A percentile compares a stretch with the other conserved stretches of the same genome.
Evolutionary conservation across 2,797 vertebrate genomes (phyloP).

Genomic region (Rhabdophis nuchalis): DNA sequence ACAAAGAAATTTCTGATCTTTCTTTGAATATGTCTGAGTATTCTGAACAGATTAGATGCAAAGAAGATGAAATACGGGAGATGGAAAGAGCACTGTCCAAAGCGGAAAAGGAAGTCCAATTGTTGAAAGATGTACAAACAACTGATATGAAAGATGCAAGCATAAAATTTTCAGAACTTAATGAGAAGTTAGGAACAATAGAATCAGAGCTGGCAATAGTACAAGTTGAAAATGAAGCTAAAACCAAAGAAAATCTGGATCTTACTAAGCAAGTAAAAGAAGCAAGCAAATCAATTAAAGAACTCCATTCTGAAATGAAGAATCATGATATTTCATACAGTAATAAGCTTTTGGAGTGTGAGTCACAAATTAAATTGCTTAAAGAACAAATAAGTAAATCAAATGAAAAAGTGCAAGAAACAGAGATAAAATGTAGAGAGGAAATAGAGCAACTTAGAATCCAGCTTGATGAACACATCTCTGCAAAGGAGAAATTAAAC

Average conservation of each 20-base stretch:
- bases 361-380: slow-evolving; percentile 73
- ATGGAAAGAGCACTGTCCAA: slow-evolving; percentile 75
- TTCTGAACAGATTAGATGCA: slow-evolving; percentile 78
- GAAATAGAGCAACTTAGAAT: slow-evolving; percentile 60
- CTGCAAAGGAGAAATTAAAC: slow-evolving; percentile 65
- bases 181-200: slow-evolving; percentile 68
- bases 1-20: slow-evolving; percentile 78
- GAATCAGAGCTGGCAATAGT: slow-evolving; percentile 69
- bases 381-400: slow-evolving; percentile 75
- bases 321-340: slow-evolving; percentile 62
- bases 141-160: slow-evolving; percentile 77
- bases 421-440: slow-evolving; percentile 57
- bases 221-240: slow-evolving; percentile 69
- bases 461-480: slow-evolving; percentile 69
- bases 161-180: slow-evolving; percentile 70
- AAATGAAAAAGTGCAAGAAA: slow-evolving; percentile 69
- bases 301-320: slow-evolving; percentile 76
- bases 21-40: slow-evolving; percentile 76
- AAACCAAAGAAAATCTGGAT: slow-evolving; percentile 70
- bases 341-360: slow-evolving; percentile 75
- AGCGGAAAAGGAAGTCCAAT: slow-evolving; percentile 70
- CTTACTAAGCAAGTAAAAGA: slow-evolving; percentile 73
- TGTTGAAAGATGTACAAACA: slow-evolving; percentile 77
- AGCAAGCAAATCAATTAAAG: slow-evolving; percentile 70
- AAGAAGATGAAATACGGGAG: slow-evolving; percentile 77